Evolutionary conservation across 1,140 invertebrate genomes (phyloP), one percentile per base, ranked within the genome.

Genomic region (Leptinotarsa texana): DNA sequence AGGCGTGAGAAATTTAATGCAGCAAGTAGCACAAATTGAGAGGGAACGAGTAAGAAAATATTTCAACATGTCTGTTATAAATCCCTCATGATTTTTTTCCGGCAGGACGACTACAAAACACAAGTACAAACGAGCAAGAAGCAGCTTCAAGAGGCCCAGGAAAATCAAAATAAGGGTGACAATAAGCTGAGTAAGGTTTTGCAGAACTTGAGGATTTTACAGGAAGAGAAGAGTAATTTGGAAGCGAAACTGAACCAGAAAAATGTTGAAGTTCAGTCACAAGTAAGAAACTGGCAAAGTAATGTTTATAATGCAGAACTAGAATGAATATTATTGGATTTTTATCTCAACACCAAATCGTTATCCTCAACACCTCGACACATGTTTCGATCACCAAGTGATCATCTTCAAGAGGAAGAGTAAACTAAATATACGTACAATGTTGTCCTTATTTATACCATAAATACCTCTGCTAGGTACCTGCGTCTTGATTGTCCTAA

Each of bases 21-120:
- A 96, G 81, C 94, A 96, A 88, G 92, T 97, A 47, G 94, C 93
- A 1, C 92, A 93, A 84, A 91, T 95, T 68, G 95, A 96, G 86
- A 88, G 95, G 22, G 95, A 96, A 84, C 91, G 92, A 83, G 91
- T 92, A 85, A 84, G 80, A 82, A 5, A 57, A 57, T 57, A 17
- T 57, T 57, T 57, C 17, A 57, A 57, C 51, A 57, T 57, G 6
- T 17, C 6, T 57, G 51, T 57, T n/a, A 57, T 57, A n/a, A 57
- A 4, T 18, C 13, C 8, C 33, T 42, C 33, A 42, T 11, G 8
- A 42, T 11, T 69, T 67, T 73, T 61, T n/a, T 65, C 21, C 83
- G 74, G 27, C 72, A 93, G 89, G 95, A 95, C 78, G 93, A 95
- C 83, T 92, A 88, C 77, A 94, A 93, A 81, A 90, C 90, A 0